Evolutionary conservation across 2,113 vertebrate species (phyloP).

Genomic region (Tautogolabrus adspersus): DNA sequence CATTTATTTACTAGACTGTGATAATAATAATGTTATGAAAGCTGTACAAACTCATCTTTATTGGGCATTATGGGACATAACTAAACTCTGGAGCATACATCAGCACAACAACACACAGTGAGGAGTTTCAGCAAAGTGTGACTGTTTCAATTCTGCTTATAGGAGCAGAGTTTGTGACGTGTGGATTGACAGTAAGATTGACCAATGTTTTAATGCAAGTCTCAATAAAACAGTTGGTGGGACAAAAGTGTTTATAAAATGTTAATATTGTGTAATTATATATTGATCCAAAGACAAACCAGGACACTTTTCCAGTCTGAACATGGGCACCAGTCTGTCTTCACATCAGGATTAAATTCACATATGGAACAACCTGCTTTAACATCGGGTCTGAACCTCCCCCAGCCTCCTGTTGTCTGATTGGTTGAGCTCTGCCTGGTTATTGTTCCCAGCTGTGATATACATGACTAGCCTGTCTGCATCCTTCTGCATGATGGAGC

Average conservation of each 20-base stretch:
- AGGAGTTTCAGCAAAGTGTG: too few relatives aligned
- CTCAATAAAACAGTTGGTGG: too few relatives aligned
- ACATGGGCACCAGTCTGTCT: not conserved
- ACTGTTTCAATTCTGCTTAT: too few relatives aligned
- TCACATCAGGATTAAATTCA: not conserved
- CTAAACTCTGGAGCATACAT: too few relatives aligned
- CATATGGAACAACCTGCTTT: not conserved
- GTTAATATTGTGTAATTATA: not conserved
- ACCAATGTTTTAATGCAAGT: too few relatives aligned
- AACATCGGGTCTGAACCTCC: not conserved
- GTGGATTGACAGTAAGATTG: too few relatives aligned
- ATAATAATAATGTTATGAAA: too few relatives aligned
- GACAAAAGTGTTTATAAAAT: not conserved
- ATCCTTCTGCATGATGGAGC: not conserved
- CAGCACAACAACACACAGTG: too few relatives aligned
- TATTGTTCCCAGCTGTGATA: slow-evolving; percentile 40
- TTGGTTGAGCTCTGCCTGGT: slow-evolving; percentile 28
- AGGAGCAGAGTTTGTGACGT: too few relatives aligned
- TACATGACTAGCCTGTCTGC: not conserved
- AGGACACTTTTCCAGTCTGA: not conserved
- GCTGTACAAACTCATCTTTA: too few relatives aligned
- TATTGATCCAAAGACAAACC: not conserved
- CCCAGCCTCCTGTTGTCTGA: not conserved
- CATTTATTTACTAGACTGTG: too few relatives aligned
- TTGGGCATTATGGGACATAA: too few relatives aligned